Conservation (phyloP, 2,113 vertebrate species). For the Xiphophorus couchianus region DNA sequence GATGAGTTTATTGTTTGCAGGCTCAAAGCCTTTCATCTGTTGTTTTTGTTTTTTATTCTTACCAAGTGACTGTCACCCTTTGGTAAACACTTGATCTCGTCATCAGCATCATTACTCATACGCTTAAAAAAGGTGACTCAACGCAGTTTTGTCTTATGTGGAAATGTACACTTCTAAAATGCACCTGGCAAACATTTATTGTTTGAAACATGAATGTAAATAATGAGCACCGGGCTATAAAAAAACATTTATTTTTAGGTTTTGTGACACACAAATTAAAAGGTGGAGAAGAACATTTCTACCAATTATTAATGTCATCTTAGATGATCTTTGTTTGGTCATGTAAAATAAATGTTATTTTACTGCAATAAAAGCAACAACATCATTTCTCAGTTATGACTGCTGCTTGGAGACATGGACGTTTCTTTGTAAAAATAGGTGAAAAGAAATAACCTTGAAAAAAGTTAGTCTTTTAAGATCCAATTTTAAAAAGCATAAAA, state of each 20-base stretch:
- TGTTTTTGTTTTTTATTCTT: slow-evolving; percentile 70
- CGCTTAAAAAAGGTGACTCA: slow-evolving; percentile 62
- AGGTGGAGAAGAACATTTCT: too few species aligned
- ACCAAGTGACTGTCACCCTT: slow-evolving; percentile 74
- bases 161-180: slow-evolving; percentile 8
- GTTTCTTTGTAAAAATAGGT: too few species aligned
- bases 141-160: slow-evolving; percentile 13
- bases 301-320: too few species aligned
- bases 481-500: too few species aligned
- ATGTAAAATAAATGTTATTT: too few species aligned
- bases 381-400: too few species aligned
- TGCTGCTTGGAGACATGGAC: too few species aligned
- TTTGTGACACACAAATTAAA: too few species aligned
- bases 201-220: neutral
- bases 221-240: neutral
- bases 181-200: neutral
- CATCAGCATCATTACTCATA: slow-evolving; percentile 75
- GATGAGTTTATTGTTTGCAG: slow-evolving; percentile 77
- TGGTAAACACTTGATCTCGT: slow-evolving; percentile 77
- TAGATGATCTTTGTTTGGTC: too few species aligned
- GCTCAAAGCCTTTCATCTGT: slow-evolving; percentile 72
- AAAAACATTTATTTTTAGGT: neutral
- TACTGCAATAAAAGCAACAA: too few species aligned
- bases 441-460: too few species aligned
- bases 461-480: too few species aligned